phyloP scores from a whole-genome alignment of 2,888 invertebrate species.

The Nephrocerus scutellatus region DNA sequence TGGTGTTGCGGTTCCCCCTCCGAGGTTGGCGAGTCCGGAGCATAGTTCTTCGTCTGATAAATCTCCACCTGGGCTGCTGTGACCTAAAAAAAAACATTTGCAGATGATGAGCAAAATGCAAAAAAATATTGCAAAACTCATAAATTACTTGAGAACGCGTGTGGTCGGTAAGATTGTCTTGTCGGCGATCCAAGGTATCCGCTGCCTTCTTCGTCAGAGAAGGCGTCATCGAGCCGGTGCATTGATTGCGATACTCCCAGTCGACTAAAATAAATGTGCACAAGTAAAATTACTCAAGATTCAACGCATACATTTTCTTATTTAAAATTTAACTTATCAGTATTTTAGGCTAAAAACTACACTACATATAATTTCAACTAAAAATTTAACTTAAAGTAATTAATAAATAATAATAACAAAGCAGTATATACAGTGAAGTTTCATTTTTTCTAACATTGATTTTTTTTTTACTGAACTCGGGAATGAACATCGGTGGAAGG shows the following conservation, averaged over 20 bases:
- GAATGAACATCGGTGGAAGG: no score
- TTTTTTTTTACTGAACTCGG: neutral
- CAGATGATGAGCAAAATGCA: neutral
- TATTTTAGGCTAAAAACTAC: no score
- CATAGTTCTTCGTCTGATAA: conserved; percentile 49
- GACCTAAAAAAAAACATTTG: conserved; percentile 31
- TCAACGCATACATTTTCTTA: no score
- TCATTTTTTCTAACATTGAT: no score
- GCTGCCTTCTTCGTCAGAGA: conserved; percentile 83
- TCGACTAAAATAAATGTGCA: conserved; percentile 40
- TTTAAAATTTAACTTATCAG: no score
- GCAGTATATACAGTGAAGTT: no score
- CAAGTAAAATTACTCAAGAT: neutral
- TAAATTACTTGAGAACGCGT: conserved; percentile 52
- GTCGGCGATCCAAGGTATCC: conserved; percentile 49
- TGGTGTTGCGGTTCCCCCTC: conserved; percentile 44
- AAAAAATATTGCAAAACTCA: neutral
- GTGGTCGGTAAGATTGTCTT: conserved; percentile 49
- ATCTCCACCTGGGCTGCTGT: conserved; percentile 51
- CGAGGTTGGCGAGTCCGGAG: conserved; percentile 46
- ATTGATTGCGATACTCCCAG: conserved; percentile 49
- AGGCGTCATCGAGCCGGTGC: conserved; percentile 61
- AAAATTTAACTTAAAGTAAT: conserved; percentile 1
- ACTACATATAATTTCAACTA: neutral
- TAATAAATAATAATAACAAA: neutral